phyloP scores from a whole-genome alignment of 2,113 vertebrate genomes.

The Pachycephala philippinensis region DNA sequence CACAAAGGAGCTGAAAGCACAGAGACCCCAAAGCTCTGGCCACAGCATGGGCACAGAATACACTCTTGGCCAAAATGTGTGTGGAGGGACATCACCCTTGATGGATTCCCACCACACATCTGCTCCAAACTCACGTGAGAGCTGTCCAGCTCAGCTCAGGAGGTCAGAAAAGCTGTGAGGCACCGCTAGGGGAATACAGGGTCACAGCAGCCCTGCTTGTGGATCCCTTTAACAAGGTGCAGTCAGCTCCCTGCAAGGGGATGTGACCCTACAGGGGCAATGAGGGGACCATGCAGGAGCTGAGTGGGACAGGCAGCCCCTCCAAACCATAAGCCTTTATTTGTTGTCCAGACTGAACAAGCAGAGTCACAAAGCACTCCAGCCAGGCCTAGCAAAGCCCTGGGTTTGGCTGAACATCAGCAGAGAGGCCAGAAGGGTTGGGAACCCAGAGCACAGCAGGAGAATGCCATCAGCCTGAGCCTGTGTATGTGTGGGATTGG shows the following conservation, averaged over 20 bases:
- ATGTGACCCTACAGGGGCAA: background rate
- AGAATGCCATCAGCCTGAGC: background rate
- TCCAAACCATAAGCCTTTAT: background rate
- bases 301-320: background rate
- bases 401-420: background rate
- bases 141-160: background rate
- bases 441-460: background rate
- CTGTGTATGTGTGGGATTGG: background rate
- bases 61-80: background rate
- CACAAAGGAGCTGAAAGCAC: background rate
- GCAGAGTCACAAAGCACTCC: background rate
- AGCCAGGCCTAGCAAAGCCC: background rate
- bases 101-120: background rate
- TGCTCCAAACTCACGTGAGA: background rate
- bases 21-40: background rate
- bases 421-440: background rate
- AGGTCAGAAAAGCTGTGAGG: background rate
- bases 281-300: background rate
- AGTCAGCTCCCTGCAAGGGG: background rate
- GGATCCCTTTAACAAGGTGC: background rate
- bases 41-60: background rate
- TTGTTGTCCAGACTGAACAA: background rate
- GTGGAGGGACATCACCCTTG: background rate
- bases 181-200: accelerated
- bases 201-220: background rate